Evolutionary conservation across 64 coral and sea anemone genomes (phyloP).

Genomic region (Montipora capricornis): DNA sequence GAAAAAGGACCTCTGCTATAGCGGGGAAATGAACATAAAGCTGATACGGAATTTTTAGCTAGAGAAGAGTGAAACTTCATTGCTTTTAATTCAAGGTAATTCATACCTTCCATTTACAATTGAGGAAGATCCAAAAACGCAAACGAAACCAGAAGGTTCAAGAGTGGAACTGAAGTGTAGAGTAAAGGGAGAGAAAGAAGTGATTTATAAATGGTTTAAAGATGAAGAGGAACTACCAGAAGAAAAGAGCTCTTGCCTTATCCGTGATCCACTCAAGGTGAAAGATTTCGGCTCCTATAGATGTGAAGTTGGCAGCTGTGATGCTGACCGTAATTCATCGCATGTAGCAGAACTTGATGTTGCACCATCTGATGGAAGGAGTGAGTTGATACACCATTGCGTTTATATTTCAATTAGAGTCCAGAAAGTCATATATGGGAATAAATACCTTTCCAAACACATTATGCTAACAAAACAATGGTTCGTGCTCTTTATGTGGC

Average conservation of each 20-base stretch:
- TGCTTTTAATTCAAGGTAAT: background rate
- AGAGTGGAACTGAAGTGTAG: background rate
- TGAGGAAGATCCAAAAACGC: background rate
- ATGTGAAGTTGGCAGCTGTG: background rate
- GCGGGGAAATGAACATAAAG: no score
- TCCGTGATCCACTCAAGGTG: background rate
- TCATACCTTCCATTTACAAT: background rate
- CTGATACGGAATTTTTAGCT: no score
- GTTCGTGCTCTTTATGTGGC: no score
- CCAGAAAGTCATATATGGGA: no score
- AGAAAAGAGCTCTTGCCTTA: background rate
- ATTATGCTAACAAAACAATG: no score
- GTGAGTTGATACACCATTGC: background rate
- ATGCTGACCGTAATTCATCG: background rate
- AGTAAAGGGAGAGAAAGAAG: background rate
- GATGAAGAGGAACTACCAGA: background rate
- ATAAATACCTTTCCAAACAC: no score
- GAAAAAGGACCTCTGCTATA: no score
- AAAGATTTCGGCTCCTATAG: background rate
- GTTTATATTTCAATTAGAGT: no score
- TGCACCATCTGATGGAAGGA: background rate
- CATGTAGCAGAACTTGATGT: background rate
- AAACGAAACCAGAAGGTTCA: background rate
- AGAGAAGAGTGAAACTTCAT: background rate
- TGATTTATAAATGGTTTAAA: slow-evolving; percentile 1